Conservation (phyloP, 1,140 invertebrate species). For the Lycorma delicatula region DNA sequence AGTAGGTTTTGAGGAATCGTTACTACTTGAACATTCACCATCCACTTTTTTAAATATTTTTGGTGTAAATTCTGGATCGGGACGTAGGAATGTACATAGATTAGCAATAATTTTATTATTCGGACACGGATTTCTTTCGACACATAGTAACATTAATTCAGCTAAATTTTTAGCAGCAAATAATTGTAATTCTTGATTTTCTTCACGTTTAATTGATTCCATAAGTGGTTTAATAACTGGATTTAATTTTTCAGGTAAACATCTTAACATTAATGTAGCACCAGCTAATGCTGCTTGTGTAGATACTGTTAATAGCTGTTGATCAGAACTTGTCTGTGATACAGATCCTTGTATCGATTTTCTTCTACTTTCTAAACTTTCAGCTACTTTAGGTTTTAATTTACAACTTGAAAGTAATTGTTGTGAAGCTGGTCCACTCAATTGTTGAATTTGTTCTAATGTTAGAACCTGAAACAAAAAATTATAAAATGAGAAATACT, state of each 20-base stretch:
- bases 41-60: slow-evolving; percentile 30
- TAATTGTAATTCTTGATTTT: slow-evolving; percentile 65
- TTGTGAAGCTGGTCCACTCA: slow-evolving; percentile 45
- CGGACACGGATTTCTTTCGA: slow-evolving; percentile 63
- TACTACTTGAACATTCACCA: not conserved
- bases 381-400: slow-evolving; percentile 59
- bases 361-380: slow-evolving; percentile 68
- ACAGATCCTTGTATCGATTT: slow-evolving; percentile 50
- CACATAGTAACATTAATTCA: slow-evolving; percentile 66
- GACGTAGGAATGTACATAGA: slow-evolving; percentile 76
- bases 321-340: slow-evolving; percentile 32
- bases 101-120: slow-evolving; percentile 84
- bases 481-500: not conserved
- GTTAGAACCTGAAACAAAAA: slow-evolving; percentile 44
- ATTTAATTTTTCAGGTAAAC: slow-evolving; percentile 79
- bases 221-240: slow-evolving; percentile 90
- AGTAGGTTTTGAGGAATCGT: too few species aligned
- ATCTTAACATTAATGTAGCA: slow-evolving; percentile 65
- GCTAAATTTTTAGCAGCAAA: slow-evolving; percentile 70
- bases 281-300: slow-evolving; percentile 74
- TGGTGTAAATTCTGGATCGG: slow-evolving; percentile 73
- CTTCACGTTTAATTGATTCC: slow-evolving; percentile 88
- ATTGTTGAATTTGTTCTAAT: slow-evolving; percentile 53
- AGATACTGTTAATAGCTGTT: slow-evolving; percentile 47
- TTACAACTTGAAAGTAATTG: slow-evolving; percentile 42